phyloP scores from a whole-genome alignment of 2,888 invertebrate genomes.

The Laothoe populi region DNA sequence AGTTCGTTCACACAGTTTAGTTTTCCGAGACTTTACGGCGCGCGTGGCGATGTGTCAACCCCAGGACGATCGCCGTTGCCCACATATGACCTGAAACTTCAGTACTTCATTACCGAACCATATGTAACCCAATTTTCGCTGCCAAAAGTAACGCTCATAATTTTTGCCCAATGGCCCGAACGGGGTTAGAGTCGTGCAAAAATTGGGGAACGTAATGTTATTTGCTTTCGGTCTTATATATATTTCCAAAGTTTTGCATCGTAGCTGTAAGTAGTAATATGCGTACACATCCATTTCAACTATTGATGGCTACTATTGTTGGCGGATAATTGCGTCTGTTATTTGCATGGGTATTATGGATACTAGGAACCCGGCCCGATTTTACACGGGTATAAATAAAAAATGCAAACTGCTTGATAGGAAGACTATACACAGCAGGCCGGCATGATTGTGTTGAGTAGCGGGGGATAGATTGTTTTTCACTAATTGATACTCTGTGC shows the following conservation, averaged over 20 bases:
- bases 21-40: not conserved
- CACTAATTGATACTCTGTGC: too few species aligned
- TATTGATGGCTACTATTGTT: too few species aligned
- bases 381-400: too few species aligned
- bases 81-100: conserved; percentile 78
- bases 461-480: too few species aligned
- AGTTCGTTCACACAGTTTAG: not conserved
- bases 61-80: conserved; percentile 35
- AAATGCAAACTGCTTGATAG: too few species aligned
- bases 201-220: conserved; percentile 13
- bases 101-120: conserved; percentile 74
- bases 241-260: conserved; percentile 15
- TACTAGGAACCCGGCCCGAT: too few species aligned
- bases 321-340: too few species aligned
- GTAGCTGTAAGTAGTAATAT: not conserved
- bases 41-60: conserved; percentile 12
- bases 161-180: conserved; percentile 47
- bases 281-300: not conserved
- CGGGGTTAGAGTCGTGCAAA: conserved; percentile 31
- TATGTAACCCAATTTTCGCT: conserved; percentile 64
- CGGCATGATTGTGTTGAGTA: too few species aligned
- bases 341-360: too few species aligned
- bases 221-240: not conserved
- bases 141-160: conserved; percentile 60
- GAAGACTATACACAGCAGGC: too few species aligned